phyloP scores from a whole-genome alignment of 1,140 invertebrate genomes.

The Drosophila oshimai region DNA sequence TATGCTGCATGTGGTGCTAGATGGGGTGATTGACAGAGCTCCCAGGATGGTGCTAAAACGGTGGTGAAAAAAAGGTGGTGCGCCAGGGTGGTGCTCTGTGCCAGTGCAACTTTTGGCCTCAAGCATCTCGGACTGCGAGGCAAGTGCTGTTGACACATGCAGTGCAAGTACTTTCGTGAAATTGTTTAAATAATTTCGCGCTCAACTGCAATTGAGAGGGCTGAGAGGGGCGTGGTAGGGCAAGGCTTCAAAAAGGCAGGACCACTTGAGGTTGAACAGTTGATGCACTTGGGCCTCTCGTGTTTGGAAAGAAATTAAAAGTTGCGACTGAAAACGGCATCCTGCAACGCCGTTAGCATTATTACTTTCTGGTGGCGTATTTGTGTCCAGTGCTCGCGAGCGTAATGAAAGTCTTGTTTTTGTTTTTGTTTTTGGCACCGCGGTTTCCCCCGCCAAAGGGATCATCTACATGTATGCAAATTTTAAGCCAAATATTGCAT shows the following conservation, averaged over 20 bases:
- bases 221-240: background rate
- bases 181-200: slow-evolving; percentile 81
- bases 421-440: slow-evolving; percentile 74
- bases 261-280: slow-evolving; percentile 60
- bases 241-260: slow-evolving; percentile 33
- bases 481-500: slow-evolving; percentile 6
- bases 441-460: background rate
- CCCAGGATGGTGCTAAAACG: background rate
- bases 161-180: slow-evolving; percentile 76
- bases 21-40: slow-evolving; percentile 12
- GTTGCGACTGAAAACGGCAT: slow-evolving; percentile 64
- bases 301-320: slow-evolving; percentile 79
- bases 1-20: slow-evolving; percentile 54
- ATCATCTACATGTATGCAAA: slow-evolving; percentile 38
- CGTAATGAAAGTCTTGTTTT: slow-evolving; percentile 73
- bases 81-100: background rate
- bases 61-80: background rate
- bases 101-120: slow-evolving; percentile 45
- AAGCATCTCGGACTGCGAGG: slow-evolving; percentile 49
- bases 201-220: slow-evolving; percentile 79
- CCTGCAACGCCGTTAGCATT: slow-evolving; percentile 52
- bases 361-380: slow-evolving; percentile 49
- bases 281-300: slow-evolving; percentile 60
- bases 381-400: slow-evolving; percentile 72
- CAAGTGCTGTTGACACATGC: slow-evolving; percentile 78